These are phyloP conservation scores for Bos indicus DNA, from an alignment of 2,113 vertebrate genomes.

Conservation along the genomic window DNA sequence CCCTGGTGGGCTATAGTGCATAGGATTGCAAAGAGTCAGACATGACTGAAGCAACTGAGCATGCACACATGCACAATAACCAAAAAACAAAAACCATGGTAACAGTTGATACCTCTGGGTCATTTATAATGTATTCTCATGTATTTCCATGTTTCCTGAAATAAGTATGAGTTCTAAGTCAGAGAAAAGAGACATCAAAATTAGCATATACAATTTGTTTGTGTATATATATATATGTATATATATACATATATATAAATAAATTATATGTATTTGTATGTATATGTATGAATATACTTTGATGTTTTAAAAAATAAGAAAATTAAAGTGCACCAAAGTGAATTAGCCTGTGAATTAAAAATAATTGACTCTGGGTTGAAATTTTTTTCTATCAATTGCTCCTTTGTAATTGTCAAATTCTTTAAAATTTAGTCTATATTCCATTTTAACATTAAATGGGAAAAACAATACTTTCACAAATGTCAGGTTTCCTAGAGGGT, in stretches of 20 bases:
- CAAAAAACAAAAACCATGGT: background rate
- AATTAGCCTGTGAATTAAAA: background rate
- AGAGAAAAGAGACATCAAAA: background rate
- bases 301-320: background rate
- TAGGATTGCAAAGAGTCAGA: background rate
- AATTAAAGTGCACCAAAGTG: background rate
- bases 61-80: background rate
- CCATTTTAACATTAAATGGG: background rate
- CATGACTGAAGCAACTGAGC: background rate
- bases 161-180: background rate
- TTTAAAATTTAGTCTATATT: background rate
- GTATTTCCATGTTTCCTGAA: background rate
- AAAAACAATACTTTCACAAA: background rate
- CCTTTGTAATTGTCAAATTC: background rate
- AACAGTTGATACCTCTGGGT: background rate
- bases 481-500: background rate
- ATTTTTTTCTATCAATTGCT: background rate
- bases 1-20: background rate
- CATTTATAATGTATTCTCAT: background rate
- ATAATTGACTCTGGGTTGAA: background rate
- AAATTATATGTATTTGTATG: background rate
- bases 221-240: background rate
- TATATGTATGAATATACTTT: background rate
- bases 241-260: background rate
- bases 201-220: background rate